Conservation (phyloP, 2,888 invertebrate species). For the Apotomis capreana region DNA sequence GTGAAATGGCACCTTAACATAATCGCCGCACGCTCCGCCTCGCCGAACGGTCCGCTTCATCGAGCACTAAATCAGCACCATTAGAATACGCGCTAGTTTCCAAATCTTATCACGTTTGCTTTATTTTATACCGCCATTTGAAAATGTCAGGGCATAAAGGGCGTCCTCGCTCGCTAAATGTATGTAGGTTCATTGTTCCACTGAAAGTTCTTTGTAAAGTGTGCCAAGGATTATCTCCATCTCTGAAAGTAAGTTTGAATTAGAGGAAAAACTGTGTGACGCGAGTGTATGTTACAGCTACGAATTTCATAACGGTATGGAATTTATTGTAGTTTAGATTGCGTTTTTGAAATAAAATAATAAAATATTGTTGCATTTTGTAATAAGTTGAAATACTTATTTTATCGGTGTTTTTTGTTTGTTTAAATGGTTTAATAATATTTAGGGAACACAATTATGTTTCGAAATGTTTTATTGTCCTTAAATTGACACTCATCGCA, state of each 20-base stretch:
- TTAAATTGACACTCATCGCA: too few relatives aligned
- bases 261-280: background rate
- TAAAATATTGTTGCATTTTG: too few relatives aligned
- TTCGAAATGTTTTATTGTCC: too few relatives aligned
- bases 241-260: conserved; percentile 4
- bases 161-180: conserved; percentile 31
- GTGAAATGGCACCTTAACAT: background rate
- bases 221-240: conserved; percentile 19
- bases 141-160: conserved; percentile 55
- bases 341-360: background rate
- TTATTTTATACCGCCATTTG: conserved; percentile 50
- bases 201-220: conserved; percentile 27
- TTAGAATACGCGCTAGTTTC: conserved; percentile 40
- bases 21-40: background rate
- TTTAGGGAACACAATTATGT: too few relatives aligned
- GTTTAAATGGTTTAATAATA: too few relatives aligned
- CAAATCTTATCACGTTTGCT: conserved; percentile 52
- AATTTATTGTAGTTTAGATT: background rate
- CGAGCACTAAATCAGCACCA: background rate
- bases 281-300: background rate
- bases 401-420: too few relatives aligned
- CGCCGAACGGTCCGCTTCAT: background rate
- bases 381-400: too few relatives aligned
- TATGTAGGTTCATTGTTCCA: conserved; percentile 30
- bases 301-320: background rate